Evolutionary conservation across 2,797 vertebrate species (phyloP).

Genomic region (Hippopotamyrus pictus): DNA sequence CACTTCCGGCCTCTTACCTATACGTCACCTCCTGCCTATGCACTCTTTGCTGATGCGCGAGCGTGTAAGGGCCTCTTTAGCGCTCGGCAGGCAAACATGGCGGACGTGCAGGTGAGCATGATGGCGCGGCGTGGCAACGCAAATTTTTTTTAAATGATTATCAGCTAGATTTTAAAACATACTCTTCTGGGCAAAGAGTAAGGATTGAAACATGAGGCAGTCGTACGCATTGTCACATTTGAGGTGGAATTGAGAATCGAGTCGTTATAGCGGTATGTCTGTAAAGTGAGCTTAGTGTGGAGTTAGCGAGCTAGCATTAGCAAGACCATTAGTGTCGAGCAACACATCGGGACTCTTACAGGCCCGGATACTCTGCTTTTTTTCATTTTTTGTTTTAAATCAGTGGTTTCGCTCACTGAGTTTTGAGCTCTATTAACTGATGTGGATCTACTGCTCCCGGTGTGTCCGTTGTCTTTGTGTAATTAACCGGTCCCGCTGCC

Average conservation of each 20-base stretch:
- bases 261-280: background rate
- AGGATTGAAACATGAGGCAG: background rate
- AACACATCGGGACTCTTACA: background rate
- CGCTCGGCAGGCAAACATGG: constrained; percentile 70
- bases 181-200: background rate
- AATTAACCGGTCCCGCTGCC: background rate
- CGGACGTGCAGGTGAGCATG: constrained; percentile 67
- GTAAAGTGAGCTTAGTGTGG: background rate
- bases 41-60: constrained; percentile 49
- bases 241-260: background rate
- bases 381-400: background rate
- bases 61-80: constrained; percentile 63
- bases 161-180: background rate
- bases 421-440: background rate
- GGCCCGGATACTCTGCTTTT: background rate
- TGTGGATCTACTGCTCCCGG: background rate
- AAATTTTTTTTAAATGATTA: background rate
- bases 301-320: background rate
- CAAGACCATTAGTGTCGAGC: background rate
- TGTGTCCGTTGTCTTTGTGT: background rate
- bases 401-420: background rate
- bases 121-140: constrained; percentile 45
- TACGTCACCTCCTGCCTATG: constrained; percentile 53
- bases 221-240: background rate
- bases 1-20: background rate